Evolutionary conservation across 1,140 invertebrate species (phyloP), one percentile per base, ranked within the genome.

Genomic region (Holcopasites calliopsidis): DNA sequence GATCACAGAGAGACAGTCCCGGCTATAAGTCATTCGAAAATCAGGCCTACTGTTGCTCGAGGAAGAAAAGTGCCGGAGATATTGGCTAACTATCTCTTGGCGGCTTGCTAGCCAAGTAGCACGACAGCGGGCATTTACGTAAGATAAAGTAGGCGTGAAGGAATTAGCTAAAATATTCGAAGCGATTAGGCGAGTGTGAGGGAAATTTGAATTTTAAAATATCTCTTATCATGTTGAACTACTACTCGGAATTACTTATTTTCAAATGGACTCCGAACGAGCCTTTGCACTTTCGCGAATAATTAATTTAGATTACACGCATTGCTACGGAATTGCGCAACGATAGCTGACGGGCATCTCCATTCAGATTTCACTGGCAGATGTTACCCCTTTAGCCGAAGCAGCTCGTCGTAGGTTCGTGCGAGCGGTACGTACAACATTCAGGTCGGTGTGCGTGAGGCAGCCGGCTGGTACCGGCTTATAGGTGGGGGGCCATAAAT

Each of bases 21-120:
- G 42, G 23, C 52, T 62, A 61, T 79, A 83, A 83, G 76, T 83
- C 76, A 79, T 52, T 21, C 62, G 80, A 72, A 83, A 83, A 83
- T 83, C 70, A 64, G 47, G 23, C 49, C 13, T 42, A 21, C 44
- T 21, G 23, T 61, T 11, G 23, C 8, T 13, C 13, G 4, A 31
- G 31, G 23, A 38, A 38, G 60, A 71, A 79, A 79, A 79, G 31
- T 62, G 49, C 21, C 31, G 40, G 23, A 40, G 44, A 65, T 79
- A 83, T 79, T 75, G 65, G 26, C 18, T 38, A 64, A 57, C n/a
- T 57, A 73, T 65, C 50, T 55, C 1, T 31, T 23, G 16, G 13
- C 60, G 44, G 33, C 23, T 40, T 13, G 71, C 28, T 52, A 38
- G n/a, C 47, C 31, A 21, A 28, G n/a, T 55, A 50, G 26, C 69